phyloP scores from a whole-genome alignment of 1,140 invertebrate genomes.

The Popillia japonica region DNA sequence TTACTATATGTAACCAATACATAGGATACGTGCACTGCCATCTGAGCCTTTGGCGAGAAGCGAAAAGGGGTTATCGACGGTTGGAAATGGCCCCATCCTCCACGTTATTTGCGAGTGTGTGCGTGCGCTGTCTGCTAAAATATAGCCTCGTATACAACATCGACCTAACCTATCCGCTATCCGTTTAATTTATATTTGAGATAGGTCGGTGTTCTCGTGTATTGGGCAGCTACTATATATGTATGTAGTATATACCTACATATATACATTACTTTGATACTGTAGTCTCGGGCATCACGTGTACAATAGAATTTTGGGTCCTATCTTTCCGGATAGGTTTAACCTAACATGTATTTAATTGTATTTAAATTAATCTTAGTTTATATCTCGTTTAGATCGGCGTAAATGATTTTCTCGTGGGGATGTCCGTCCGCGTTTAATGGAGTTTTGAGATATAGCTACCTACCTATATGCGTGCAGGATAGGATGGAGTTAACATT shows the following conservation, averaged over 20 bases:
- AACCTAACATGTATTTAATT: conserved; percentile 12
- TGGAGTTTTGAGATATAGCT: not conserved
- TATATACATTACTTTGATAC: no score
- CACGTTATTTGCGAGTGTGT: not conserved
- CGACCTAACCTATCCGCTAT: conserved; percentile 2
- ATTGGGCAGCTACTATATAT: no score
- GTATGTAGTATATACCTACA: no score
- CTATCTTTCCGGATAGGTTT: not conserved
- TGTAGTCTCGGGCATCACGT: no score
- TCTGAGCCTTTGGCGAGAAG: not conserved
- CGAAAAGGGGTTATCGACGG: not conserved
- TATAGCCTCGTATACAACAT: not conserved
- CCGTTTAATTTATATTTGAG: conserved; percentile 11
- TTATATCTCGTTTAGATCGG: not conserved
- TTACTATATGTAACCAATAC: no score
- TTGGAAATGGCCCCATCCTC: not conserved
- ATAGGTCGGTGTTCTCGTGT: not conserved
- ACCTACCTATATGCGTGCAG: no score
- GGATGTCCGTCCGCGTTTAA: not conserved
- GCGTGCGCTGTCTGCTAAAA: not conserved
- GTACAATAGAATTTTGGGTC: conserved; percentile 1
- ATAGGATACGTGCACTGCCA: not conserved
- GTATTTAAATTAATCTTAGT: conserved; percentile 16
- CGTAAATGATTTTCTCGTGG: not conserved
- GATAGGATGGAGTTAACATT: no score